Evolutionary conservation across 1,140 invertebrate species (phyloP), one percentile per base, ranked within the genome.

Genomic region (Macrosteles quadrilineatus): DNA sequence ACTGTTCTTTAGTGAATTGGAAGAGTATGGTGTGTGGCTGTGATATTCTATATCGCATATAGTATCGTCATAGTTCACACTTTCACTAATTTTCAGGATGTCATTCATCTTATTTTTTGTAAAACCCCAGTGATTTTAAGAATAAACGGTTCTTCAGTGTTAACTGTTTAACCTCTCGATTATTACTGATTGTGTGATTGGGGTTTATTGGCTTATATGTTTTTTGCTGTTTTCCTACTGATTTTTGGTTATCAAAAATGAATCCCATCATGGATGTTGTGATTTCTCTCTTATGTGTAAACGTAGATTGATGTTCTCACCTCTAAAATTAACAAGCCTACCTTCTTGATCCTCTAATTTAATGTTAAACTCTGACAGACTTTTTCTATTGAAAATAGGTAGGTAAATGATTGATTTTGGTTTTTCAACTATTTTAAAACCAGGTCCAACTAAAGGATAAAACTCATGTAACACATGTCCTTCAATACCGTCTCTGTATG

Each of bases 31-130:
- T 73, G 75, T 70, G 71, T 79, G 75, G 29, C 73, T 72, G 76
- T 80, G 77, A 62, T 73, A 70, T 68, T 81, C 77, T 70, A 72
- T 76, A 67, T 79, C 77, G 21, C 74, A 68, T 21, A 80, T 76
- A 17, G 73, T 74, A 64, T 79, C 73, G 69, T 79, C 77, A 55
- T 68, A 71, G 23, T 55, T 12, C 14, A 74, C 31, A 27, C 70
- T 50, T 29, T 63, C 68, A 32, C 50, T 69, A 59, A 77, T 73
- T 14, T 75, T 73, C 67, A 76, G 40, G 29, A 74, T 75, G 67
- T 68, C 68, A 53, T 74, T 77, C 36, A 36, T 55, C 47, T 43
- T n/a, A n/a, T 40, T 40, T 69, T 43, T 73, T 47, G 25, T 59
- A 29, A 6, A 59, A 59, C n/a, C 75, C 71, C 55, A 75, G 30